A percentile compares a stretch with the other conserved stretches of the same genome.
Evolutionary conservation across 2,113 vertebrate species (phyloP).

Genomic region (Ochotona princeps): DNA sequence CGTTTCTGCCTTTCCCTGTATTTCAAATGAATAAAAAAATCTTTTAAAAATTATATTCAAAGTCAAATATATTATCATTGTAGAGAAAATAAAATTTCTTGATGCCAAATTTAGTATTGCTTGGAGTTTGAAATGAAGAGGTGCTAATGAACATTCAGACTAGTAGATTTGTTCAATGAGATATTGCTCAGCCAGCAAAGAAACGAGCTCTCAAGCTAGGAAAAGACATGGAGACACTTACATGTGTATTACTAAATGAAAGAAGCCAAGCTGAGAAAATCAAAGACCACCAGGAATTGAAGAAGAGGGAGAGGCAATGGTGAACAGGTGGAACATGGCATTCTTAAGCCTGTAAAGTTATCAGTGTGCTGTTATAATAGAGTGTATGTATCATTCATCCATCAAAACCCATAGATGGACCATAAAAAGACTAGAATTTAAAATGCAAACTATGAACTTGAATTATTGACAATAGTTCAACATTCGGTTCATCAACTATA

Average conservation of each 20-base stretch:
- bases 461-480: background rate
- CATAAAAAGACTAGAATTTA: background rate
- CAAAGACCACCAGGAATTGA: background rate
- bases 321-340: background rate
- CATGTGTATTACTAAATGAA: background rate
- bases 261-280: background rate
- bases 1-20: too few species aligned
- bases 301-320: background rate
- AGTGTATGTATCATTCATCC: background rate
- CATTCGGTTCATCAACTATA: background rate
- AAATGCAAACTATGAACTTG: background rate
- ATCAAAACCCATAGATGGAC: background rate
- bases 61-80: too few species aligned
- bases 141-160: background rate
- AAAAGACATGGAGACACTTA: background rate
- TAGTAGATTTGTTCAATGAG: background rate
- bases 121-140: constrained; percentile 11
- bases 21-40: too few species aligned
- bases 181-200: background rate
- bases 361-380: background rate
- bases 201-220: background rate
- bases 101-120: constrained; percentile 6
- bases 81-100: too few species aligned
- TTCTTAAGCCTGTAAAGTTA: background rate
- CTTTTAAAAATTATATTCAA: too few species aligned